These are phyloP conservation scores for Spermophilus dauricus DNA, from an alignment of 2,113 vertebrate genomes.

Conservation along the genomic window DNA sequence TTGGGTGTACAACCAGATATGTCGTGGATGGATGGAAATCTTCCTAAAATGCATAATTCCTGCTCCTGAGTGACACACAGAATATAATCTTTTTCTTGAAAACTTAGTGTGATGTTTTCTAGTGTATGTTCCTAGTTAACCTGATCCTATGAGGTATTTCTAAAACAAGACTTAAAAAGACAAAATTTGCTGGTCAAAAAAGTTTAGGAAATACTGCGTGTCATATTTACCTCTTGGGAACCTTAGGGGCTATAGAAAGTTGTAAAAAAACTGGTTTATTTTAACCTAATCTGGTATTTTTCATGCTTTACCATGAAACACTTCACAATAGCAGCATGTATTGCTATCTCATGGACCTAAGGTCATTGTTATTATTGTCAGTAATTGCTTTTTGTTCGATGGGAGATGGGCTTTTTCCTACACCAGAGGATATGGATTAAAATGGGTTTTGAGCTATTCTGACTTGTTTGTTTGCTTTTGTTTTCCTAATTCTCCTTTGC, in stretches of 20 bases:
- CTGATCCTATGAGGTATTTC: not conserved
- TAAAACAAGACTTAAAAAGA: not conserved
- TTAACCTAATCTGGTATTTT: not conserved
- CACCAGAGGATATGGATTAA: not conserved
- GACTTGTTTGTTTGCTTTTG: not conserved
- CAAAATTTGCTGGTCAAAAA: not conserved
- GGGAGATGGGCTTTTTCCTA: not conserved
- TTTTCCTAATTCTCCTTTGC: not conserved
- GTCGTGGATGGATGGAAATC: not conserved
- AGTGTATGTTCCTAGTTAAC: not conserved
- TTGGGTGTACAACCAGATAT: not conserved
- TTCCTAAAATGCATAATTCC: not conserved
- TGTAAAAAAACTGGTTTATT: not conserved
- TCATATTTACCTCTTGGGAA: not conserved
- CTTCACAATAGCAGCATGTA: not conserved
- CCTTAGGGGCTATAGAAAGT: not conserved
- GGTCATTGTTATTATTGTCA: not conserved
- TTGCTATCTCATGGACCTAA: not conserved
- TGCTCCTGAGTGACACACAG: not conserved
- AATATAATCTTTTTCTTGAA: constrained; percentile 18
- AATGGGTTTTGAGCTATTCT: not conserved
- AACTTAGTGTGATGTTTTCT: not conserved
- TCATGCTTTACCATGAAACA: not conserved
- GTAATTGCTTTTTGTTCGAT: not conserved
- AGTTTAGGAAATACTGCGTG: not conserved